Conservation (phyloP, 1,140 invertebrate genomes). For the Drosophila parvula region DNA sequence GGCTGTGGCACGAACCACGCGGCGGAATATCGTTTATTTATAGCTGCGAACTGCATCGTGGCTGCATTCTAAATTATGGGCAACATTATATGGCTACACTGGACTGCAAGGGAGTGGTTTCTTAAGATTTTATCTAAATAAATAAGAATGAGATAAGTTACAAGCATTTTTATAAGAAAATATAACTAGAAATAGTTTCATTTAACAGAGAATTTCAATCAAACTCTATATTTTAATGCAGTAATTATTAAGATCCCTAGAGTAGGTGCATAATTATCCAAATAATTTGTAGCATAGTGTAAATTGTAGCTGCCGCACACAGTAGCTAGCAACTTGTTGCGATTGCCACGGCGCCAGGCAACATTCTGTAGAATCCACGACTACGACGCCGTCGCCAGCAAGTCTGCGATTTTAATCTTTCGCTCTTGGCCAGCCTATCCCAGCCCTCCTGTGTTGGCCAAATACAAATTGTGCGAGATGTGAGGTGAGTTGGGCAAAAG, state of each 20-base stretch:
- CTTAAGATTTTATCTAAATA: no score
- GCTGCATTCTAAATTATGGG: slow-evolving; percentile 63
- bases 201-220: background rate
- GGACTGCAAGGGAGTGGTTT: background rate
- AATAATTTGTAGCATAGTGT: slow-evolving; percentile 9
- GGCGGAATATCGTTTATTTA: slow-evolving; percentile 49
- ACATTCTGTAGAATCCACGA: slow-evolving; percentile 43
- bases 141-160: no score
- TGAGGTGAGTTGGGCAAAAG: slow-evolving; percentile 6
- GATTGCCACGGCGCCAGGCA: slow-evolving; percentile 52
- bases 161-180: background rate
- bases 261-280: no score
- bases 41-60: slow-evolving; percentile 33
- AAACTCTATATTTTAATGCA: background rate
- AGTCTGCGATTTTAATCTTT: slow-evolving; percentile 77
- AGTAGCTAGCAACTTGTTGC: slow-evolving; percentile 67
- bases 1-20: slow-evolving; percentile 42
- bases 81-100: slow-evolving; percentile 44
- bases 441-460: slow-evolving; percentile 18
- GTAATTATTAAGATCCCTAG: no score
- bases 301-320: background rate
- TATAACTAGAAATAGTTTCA: background rate
- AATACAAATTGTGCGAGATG: slow-evolving; percentile 63
- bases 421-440: slow-evolving; percentile 38
- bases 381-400: slow-evolving; percentile 51